Evolutionary conservation across 2,888 invertebrate species (phyloP).

Genomic region (Ctenicera cuprea): DNA sequence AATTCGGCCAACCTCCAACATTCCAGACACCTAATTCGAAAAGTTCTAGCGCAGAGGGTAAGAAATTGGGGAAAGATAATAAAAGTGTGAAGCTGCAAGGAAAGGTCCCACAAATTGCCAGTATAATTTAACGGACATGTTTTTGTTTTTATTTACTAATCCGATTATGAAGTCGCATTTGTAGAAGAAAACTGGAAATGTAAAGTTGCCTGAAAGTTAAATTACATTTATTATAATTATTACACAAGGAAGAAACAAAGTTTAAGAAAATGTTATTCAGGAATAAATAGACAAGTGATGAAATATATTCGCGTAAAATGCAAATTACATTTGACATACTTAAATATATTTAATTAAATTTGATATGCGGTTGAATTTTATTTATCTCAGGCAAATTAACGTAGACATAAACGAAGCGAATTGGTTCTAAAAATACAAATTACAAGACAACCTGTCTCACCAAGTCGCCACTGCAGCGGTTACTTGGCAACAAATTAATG

Average conservation of each 20-base stretch:
- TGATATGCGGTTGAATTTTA: not conserved
- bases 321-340: not conserved
- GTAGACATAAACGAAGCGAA: conserved; percentile 35
- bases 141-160: conserved; percentile 31
- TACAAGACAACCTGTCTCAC: conserved; percentile 19
- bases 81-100: conserved; percentile 40
- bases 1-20: conserved; percentile 50
- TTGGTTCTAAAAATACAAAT: conserved; percentile 35
- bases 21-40: conserved; percentile 54
- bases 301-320: not conserved
- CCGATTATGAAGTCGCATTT: not conserved
- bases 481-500: conserved; percentile 34
- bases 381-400: conserved; percentile 26
- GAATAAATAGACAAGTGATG: too few species aligned
- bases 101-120: conserved; percentile 39
- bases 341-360: not conserved
- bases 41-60: conserved; percentile 45
- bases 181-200: not conserved
- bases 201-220: too few species aligned
- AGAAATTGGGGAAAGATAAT: conserved; percentile 45
- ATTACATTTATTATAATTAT: too few species aligned
- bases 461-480: conserved; percentile 1
- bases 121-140: conserved; percentile 32
- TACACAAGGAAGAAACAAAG: too few species aligned
- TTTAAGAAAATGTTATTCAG: too few species aligned